Evolutionary conservation across 1,140 invertebrate species (phyloP), one percentile per base, ranked within the genome.

Genomic region (Drosophila lacteicornis): DNA sequence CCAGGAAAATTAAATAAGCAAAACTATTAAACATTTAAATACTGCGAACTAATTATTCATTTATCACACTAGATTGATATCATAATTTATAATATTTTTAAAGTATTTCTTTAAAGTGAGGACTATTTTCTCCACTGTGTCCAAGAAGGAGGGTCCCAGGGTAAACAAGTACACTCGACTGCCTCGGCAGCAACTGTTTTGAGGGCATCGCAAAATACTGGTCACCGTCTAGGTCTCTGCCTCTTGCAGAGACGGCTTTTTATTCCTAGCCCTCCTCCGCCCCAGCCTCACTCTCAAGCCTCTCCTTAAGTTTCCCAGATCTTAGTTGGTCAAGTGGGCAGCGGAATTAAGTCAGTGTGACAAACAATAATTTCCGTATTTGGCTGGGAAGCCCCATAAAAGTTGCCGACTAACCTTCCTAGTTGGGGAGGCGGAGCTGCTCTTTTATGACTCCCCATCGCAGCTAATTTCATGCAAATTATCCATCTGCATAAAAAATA

Each of bases 331-430:
- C 84, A 87, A 87, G 80, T 87, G 80, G 73, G 70, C 75, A 62
- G 80, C 66, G 69, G 79, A 87, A 88, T 79, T 88, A 78, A 90
- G 84, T 90, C 85, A 87, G 85, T 90, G 84, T 88, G 84, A 87
- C 84, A 87, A 87, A 88, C 85, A 88, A 90, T 79, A 81, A 71
- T 90, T 84, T 55, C 73, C 79, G 67, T 75, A 61, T 67, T 79
- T 69, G 69, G 46, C 65, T 59, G 56, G 49, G 71, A 75, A 55
- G 49, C 30, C 45, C 25, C 69, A 73, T 46, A 45, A 67, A 60
- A 42, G 55, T 38, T 30, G 49, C 47, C 27, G 42, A 76, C 46
- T 68, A 74, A 80, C 40, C 75, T 79, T 83, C 55, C 68, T 22
- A 49, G 33, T 36, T 2, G 13, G 13, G 33, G 7, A 15, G 51